Evolutionary conservation across 2,113 vertebrate species (phyloP), one percentile per base, ranked within the genome.

Genomic region (Scopus umbretta): DNA sequence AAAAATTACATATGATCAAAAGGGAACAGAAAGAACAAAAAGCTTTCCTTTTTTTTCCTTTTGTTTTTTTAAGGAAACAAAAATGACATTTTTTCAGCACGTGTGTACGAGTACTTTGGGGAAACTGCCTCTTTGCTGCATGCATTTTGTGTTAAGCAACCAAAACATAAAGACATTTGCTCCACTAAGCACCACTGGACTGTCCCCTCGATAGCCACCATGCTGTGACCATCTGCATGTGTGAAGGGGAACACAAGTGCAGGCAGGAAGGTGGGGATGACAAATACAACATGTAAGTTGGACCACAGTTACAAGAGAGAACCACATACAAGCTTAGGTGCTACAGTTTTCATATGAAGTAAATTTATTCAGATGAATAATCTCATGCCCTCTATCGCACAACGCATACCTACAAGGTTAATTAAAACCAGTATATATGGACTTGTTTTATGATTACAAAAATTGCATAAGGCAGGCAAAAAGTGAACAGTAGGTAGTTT

Each of bases 1-100:
- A 91, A 68, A 95, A 93, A 95, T 74, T 72, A 86, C 2, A 14
- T 86, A 68, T 74, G 59, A 92, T 91, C 52, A 92, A 91, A 96
- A 85, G 43, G 21, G 40, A 96, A 78, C 0, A 40, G 23, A 52
- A 94, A 66, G 13, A 90, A 91, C 38, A 84, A 84, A 91, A 89
- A 63, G 9, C 23, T 80, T 86, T 62, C 16, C 16, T 26, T 40
- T 42, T 47, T 21, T 47, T 30, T 17, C 25, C 21, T 52, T 49
- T 32, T 18, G 23, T 30, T 63, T 68, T 78, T 50, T 45, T 43
- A 23, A 32, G 21, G n/a, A 74, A 88, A 58, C 3, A 4, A 92
- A 88, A 93, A 75, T 32, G 0, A 22, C 15, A 29, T n/a, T 61
- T 94, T 80, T 92, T 74, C 34, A 40, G 50, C 34, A 71, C 2